Evolutionary conservation across 2,113 vertebrate species (phyloP).

Genomic region (Noturus placidus): DNA sequence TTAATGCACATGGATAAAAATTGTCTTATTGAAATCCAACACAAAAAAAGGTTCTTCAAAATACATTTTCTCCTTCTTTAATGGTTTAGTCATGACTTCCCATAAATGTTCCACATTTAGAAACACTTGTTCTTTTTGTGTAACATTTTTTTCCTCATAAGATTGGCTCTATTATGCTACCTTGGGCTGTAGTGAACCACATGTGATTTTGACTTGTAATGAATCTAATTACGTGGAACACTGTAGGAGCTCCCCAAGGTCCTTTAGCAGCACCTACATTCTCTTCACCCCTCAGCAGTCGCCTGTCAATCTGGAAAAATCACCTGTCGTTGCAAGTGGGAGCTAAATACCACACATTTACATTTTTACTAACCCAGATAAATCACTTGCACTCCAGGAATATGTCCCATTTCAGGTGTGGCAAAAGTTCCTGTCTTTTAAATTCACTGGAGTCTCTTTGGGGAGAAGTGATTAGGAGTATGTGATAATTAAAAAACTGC

Average conservation of each 20-base stretch:
- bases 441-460: slow-evolving; percentile 19
- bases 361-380: slow-evolving; percentile 54
- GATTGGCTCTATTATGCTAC: slow-evolving; percentile 25
- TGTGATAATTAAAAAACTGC: slow-evolving; percentile 34
- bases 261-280: slow-evolving; percentile 28
- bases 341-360: slow-evolving; percentile 54
- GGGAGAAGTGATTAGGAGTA: slow-evolving; percentile 35
- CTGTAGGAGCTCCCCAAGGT: slow-evolving; percentile 22
- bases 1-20: neutral
- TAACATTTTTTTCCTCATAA: neutral
- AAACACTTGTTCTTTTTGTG: neutral
- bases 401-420: slow-evolving; percentile 17
- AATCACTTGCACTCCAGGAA: slow-evolving; percentile 35
- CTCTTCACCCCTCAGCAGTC: neutral
- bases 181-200: neutral
- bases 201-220: slow-evolving; percentile 28
- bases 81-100: slow-evolving; percentile 24
- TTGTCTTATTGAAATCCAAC: neutral
- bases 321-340: slow-evolving; percentile 11
- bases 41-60: neutral
- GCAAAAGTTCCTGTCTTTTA: slow-evolving; percentile 31
- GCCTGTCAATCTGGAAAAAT: slow-evolving; percentile 40
- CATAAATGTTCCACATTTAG: neutral
- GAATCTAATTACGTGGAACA: slow-evolving; percentile 33
- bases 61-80: neutral